phyloP scores from a whole-genome alignment of 1,140 invertebrate species.

The Pseudobourletiella spinata region DNA sequence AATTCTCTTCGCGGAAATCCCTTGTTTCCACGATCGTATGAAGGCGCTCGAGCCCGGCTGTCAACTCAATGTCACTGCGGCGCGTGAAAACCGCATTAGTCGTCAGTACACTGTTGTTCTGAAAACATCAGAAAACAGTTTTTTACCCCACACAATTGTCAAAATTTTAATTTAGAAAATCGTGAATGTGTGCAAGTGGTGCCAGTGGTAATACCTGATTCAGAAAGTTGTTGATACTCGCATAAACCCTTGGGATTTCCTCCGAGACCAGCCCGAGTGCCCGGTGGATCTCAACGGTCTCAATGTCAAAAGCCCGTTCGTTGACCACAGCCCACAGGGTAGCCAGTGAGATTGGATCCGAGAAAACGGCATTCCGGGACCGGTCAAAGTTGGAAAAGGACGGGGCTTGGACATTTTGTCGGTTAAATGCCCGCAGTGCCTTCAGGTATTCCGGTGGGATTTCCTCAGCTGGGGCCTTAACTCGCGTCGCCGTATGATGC shows the following conservation, averaged over 20 bases:
- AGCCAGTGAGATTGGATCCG: background rate
- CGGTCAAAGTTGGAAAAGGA: background rate
- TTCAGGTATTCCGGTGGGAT: background rate
- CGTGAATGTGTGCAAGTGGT: background rate
- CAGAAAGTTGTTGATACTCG: background rate
- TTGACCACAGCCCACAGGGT: background rate
- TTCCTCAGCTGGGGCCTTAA: background rate
- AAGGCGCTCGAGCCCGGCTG: no score
- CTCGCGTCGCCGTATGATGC: no score
- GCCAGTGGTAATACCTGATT: background rate
- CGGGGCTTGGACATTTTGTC: background rate
- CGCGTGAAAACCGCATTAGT: no score
- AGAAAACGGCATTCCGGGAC: background rate
- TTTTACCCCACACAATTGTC: background rate
- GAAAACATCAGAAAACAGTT: background rate
- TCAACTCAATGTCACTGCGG: no score
- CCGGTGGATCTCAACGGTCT: background rate
- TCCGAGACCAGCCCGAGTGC: background rate
- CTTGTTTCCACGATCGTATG: no score
- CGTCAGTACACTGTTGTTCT: background rate
- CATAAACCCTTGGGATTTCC: background rate
- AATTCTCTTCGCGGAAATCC: no score
- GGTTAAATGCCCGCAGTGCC: background rate
- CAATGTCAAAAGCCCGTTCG: background rate
- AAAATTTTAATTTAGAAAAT: background rate